Conservation (phyloP, 2,888 invertebrate species). For the Eupithecia vulgata region DNA sequence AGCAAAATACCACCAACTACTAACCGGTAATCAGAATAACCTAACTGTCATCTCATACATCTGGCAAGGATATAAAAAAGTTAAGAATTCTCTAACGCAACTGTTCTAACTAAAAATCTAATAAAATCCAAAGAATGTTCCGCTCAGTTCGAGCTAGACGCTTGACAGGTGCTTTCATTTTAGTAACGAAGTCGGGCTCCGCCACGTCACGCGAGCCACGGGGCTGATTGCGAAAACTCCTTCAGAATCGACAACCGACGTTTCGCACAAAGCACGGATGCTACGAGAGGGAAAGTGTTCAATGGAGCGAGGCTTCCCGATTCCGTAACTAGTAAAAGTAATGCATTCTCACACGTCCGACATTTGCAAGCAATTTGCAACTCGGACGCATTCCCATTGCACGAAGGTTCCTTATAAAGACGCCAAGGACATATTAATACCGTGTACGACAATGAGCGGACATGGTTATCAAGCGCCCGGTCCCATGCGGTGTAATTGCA, state of each 20-base stretch:
- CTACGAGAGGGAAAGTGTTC: slow-evolving; percentile 78
- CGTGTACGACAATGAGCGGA: slow-evolving; percentile 67
- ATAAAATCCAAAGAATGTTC: slow-evolving; percentile 49
- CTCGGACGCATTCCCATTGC: slow-evolving; percentile 48
- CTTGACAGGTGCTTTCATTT: slow-evolving; percentile 65
- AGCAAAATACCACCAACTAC: slow-evolving; percentile 22
- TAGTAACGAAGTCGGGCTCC: slow-evolving; percentile 59
- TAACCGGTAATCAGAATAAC: slow-evolving; percentile 15
- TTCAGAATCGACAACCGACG: slow-evolving; percentile 55
- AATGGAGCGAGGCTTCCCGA: slow-evolving; percentile 65
- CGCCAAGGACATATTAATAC: slow-evolving; percentile 78
- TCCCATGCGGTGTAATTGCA: slow-evolving; percentile 70
- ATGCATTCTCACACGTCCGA: slow-evolving; percentile 56
- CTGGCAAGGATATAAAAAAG: slow-evolving; percentile 3
- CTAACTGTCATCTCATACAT: neutral
- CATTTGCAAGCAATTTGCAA: slow-evolving; percentile 52
- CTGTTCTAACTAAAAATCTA: slow-evolving; percentile 35
- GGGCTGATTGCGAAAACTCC: slow-evolving; percentile 56
- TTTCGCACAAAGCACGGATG: slow-evolving; percentile 62
- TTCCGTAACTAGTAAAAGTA: slow-evolving; percentile 64
- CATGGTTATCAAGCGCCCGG: slow-evolving; percentile 67
- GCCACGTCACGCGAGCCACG: slow-evolving; percentile 53
- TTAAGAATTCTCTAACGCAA: neutral
- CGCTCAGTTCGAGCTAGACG: slow-evolving; percentile 45
- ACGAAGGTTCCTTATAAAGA: slow-evolving; percentile 51